Evolutionary conservation across 1,140 invertebrate species (phyloP).

Genomic region (Steinernema feltiae): DNA sequence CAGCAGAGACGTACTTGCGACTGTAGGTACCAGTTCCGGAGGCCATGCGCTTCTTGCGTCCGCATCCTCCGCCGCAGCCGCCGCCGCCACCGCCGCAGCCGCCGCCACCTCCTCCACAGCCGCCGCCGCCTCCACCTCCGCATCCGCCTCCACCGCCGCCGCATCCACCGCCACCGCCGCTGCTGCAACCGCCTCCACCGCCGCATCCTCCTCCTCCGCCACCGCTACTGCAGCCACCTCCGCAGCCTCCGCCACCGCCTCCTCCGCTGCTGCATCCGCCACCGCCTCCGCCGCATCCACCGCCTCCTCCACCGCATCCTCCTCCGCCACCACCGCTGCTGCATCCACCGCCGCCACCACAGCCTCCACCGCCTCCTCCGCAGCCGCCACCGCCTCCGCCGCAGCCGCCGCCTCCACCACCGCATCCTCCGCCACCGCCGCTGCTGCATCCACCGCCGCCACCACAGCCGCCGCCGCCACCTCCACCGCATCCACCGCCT

Average conservation of each 20-base stretch:
- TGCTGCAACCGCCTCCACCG: neutral
- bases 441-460: neutral
- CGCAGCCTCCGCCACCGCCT: neutral
- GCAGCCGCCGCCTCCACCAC: neutral
- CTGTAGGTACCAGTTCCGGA: neutral
- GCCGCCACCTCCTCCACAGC: neutral
- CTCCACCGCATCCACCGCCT: neutral
- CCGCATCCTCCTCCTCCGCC: neutral
- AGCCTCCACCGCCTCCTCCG: neutral
- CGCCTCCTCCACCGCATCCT: neutral
- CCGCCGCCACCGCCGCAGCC: neutral
- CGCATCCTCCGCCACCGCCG: neutral
- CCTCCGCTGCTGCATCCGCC: neutral
- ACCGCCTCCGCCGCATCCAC: neutral
- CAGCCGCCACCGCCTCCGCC: too few relatives aligned
- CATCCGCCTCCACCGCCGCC: neutral
- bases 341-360: neutral
- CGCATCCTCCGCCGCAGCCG: neutral
- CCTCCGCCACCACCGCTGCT: neutral
- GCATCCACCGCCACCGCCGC: neutral
- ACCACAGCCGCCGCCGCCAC: neutral
- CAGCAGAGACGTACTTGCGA: slow-evolving; percentile 1
- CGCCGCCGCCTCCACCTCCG: neutral
- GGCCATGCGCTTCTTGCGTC: slow-evolving; percentile 4
- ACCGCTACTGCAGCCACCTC: neutral